Conservation (phyloP, 2,888 invertebrate genomes). For the Unio delphinus region DNA sequence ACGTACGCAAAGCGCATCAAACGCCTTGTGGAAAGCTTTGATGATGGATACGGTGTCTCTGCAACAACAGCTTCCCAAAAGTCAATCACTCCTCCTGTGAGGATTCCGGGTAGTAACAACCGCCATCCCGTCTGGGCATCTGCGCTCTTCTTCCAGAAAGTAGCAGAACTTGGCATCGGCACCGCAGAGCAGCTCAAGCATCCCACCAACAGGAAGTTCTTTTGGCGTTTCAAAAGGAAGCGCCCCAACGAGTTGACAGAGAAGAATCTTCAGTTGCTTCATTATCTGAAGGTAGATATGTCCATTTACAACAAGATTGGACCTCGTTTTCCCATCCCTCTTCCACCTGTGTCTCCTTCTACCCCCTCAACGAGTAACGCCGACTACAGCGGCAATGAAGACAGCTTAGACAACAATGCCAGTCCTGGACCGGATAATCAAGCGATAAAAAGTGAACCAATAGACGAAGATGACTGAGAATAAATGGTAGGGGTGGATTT, state of each 20-base stretch:
- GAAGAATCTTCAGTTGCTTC: slow-evolving; percentile 28
- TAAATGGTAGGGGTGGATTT: too few species aligned
- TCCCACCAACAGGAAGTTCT: slow-evolving; percentile 39
- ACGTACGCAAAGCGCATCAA: slow-evolving; percentile 35
- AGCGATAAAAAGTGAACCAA: too few species aligned
- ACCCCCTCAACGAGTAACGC: too few species aligned
- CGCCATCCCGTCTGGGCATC: slow-evolving; percentile 43
- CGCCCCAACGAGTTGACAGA: slow-evolving; percentile 22
- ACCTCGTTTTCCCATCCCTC: too few species aligned
- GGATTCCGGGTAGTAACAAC: slow-evolving; percentile 38
- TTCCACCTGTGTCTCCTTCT: too few species aligned
- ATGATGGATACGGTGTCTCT: slow-evolving; percentile 42
- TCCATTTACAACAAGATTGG: too few species aligned
- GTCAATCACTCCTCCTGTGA: slow-evolving; percentile 46
- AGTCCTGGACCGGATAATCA: too few species aligned
- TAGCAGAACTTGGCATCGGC: slow-evolving; percentile 38
- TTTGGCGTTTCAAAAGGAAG: slow-evolving; percentile 41
- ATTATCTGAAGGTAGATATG: slow-evolving; percentile 35
- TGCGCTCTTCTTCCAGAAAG: slow-evolving; percentile 45
- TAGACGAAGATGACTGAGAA: too few species aligned
- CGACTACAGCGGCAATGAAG: too few species aligned
- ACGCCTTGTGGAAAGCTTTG: slow-evolving; percentile 39
- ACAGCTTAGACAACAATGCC: too few species aligned
- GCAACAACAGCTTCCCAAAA: slow-evolving; percentile 49
- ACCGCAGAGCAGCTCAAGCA: slow-evolving; percentile 35